Conservation (phyloP, 92 coral and sea anemone species). For the Porites lobata region DNA sequence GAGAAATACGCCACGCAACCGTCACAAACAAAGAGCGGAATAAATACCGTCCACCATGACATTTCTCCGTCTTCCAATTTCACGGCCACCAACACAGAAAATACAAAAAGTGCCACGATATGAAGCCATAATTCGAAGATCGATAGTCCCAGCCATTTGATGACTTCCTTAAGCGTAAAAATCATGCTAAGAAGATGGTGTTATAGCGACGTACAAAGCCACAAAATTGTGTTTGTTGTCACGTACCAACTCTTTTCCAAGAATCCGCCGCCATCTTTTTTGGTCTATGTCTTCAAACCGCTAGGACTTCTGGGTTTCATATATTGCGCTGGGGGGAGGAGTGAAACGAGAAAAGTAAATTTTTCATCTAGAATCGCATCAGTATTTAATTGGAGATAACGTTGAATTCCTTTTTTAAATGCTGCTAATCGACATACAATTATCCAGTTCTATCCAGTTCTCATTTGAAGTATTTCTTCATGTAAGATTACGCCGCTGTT, state of each 20-base stretch:
- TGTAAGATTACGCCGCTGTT: neutral
- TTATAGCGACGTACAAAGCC: constrained; percentile 20
- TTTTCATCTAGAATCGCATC: neutral
- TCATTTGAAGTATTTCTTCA: neutral
- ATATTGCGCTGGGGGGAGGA: neutral
- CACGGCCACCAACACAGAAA: constrained; percentile 88
- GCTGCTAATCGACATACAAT: neutral
- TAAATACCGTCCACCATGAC: constrained; percentile 98
- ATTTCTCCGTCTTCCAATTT: constrained; percentile 80
- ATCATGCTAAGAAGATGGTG: constrained; percentile 59
- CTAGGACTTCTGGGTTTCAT: constrained; percentile 33
- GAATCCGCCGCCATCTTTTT: constrained; percentile 50
- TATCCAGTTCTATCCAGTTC: neutral
- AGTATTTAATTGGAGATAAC: too few species aligned
- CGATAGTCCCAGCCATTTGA: constrained; percentile 95
- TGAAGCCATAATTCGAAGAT: constrained; percentile 97
- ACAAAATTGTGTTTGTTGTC: constrained; percentile 37
- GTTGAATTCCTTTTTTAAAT: too few species aligned
- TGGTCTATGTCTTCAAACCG: constrained; percentile 15
- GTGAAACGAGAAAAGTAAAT: neutral
- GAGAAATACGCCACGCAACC: constrained; percentile 96
- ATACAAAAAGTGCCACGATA: constrained; percentile 74
- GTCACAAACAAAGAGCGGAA: constrained; percentile 94
- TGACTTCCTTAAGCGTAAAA: constrained; percentile 88
- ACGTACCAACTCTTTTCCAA: constrained; percentile 29